Percentiles rank a stretch among this genome's conserved stretches.
Conservation (phyloP, 2,113 vertebrate genomes). For the Bos indicus region DNA sequence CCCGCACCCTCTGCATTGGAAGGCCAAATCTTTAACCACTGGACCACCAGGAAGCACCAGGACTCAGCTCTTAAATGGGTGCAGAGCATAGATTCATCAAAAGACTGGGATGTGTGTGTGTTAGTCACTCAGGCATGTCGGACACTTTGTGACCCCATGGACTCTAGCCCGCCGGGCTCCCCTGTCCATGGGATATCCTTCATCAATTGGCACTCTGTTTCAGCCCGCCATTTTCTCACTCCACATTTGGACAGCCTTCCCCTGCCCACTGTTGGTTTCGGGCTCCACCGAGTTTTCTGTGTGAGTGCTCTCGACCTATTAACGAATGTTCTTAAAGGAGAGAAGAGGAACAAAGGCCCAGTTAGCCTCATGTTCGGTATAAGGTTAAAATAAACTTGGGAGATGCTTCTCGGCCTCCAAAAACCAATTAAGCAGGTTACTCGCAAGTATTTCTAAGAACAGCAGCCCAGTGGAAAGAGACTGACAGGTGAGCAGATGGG, state of each 20-base stretch:
- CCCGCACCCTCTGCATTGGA: neutral
- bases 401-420: slow-evolving; percentile 20
- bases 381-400: slow-evolving; percentile 1
- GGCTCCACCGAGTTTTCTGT: neutral
- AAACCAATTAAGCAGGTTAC: slow-evolving; percentile 29
- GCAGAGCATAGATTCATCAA: neutral
- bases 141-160: neutral
- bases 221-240: neutral
- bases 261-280: fast-evolving
- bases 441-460: slow-evolving; percentile 37
- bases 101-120: neutral
- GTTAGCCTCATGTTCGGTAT: neutral
- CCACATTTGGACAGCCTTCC: neutral
- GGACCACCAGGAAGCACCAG: neutral
- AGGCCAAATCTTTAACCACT: neutral
- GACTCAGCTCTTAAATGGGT: neutral
- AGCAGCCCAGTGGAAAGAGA: neutral
- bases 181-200: neutral
- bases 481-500: slow-evolving; percentile 57
- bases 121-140: neutral
- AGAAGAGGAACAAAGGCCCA: neutral
- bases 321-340: neutral
- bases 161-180: neutral
- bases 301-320: neutral
- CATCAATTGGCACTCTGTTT: neutral